Base-by-base conservation (phyloP, 1,140 invertebrate genomes). In the Halyomorpha halys region DNA sequence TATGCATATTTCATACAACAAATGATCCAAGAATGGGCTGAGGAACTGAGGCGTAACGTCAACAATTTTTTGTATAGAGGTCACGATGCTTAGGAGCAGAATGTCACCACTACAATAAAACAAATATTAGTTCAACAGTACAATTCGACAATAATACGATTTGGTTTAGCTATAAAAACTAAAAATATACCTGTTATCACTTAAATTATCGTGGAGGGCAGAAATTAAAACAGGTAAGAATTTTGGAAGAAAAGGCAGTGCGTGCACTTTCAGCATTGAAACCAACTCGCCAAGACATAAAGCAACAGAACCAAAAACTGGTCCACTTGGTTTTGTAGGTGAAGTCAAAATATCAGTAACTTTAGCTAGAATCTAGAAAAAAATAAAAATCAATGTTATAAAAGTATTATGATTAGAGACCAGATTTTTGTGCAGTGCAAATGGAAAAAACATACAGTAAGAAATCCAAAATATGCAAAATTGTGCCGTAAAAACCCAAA, bases 271-370 rank as follows among this genome's bases (percentile, higher is more conserved):
- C 61, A 93, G 77, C 61, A 82, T 83, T 45, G 78, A 78, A 65
- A 84, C 86, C 15, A 94, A 74, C 76, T 94, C 90, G 0, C 87
- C 87, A 5, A 93, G 77, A 71, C 90, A 92, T 23, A 94, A 77
- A 18, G 90, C 80, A 14, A 87, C 78, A 53, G 84, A 88, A 0
- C 85, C 87, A 69, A 87, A 73, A 6, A 90, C 79, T 64, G 80
- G 27, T 16, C n/a, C 34, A 18, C 30, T 39, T 30, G n/a, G 25
- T 14, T 16, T 34, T 11, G 1, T 9, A 34, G 4, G 4, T 60
- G 9, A 39, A 21, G 13, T 19, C n/a, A 66, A 18, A 16, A 63
- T 23, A 21, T 59, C 23, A 53, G 44, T 25, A 25, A 63, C 25
- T 63, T 61, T 61, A 1, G 27, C 49, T 8, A 69, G 51, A 56